Evolutionary conservation across 2,113 vertebrate species (phyloP), one percentile per base, ranked within the genome.

Genomic region (Chlorocebus sabaeus): DNA sequence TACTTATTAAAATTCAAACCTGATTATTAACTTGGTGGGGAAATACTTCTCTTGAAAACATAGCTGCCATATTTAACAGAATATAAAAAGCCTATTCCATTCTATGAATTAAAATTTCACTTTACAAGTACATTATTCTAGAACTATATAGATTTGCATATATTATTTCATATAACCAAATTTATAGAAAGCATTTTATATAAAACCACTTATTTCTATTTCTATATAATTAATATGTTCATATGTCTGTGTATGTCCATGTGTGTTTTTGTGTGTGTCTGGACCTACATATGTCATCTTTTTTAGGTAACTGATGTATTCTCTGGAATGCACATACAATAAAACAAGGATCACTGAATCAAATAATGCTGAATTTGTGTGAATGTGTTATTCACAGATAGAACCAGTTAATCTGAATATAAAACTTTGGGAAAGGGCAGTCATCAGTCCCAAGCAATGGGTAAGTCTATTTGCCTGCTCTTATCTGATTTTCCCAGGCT

Each of bases 1-100:
- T 92, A 76, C 78, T 93, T 91, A 95, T 45, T 85, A 96, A 93
- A 91, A 93, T 38, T 91, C 55, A 95, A 95, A 93, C 32, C n/a
- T 80, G 27, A 90, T 88, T 85, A 81, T 90, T 94, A 96, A 79
- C 8, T 81, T 90, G 67, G 55, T 43, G 23, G 94, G 57, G 50
- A 94, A 89, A 30, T 70, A 75, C 23, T 83, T 88, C 61, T 91
- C 48, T 91, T 78, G 23, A 96, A 96, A 97, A 95, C 1, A 8
- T 59, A 94, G 48, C 30, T 87, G 45, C 50, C 89, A 84, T 86
- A 80, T 85, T 97, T 75, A 85, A 96, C 18, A 96, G 67, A 50
- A 5, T 84, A 6, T 73, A 45, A 97, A 45, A 97, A 84, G 35
- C 38, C 43, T 68, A 57, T 90, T 95, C 52, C 83, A 88, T 72